A percentile compares a stretch with the other conserved stretches of the same genome.
Evolutionary conservation across 2,113 vertebrate genomes (phyloP).

Genomic region (Microtus richardsoni): DNA sequence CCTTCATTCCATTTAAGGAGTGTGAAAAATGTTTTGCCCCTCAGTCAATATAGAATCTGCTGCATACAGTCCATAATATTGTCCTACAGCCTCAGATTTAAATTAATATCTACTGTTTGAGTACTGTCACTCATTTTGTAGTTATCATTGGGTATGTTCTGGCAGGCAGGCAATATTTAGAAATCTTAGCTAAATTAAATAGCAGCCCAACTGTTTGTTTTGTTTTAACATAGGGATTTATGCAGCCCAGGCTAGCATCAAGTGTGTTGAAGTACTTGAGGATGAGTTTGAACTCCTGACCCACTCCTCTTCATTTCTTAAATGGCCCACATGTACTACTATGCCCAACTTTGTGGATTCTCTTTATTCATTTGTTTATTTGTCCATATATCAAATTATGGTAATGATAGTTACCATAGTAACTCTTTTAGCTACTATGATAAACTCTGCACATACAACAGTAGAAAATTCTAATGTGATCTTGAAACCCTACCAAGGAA

Average conservation of each 20-base stretch:
- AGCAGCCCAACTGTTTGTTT: background rate
- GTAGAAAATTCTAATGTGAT: background rate
- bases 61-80: background rate
- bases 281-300: background rate
- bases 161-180: background rate
- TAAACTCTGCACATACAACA: background rate
- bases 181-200: constrained; percentile 23
- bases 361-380: background rate
- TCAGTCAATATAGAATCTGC: background rate
- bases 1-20: background rate
- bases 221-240: background rate
- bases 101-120: background rate
- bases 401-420: background rate
- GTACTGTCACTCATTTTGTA: background rate
- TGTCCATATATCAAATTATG: background rate
- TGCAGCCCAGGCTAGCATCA: background rate
- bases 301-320: background rate
- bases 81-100: background rate
- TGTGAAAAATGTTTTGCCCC: background rate
- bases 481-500: background rate
- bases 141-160: background rate
- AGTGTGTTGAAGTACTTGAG: background rate
- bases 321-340: background rate
- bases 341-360: background rate
- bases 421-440: background rate